Evolutionary conservation across 2,888 invertebrate species (phyloP).

Genomic region (Leptogaster cylindrica): DNA sequence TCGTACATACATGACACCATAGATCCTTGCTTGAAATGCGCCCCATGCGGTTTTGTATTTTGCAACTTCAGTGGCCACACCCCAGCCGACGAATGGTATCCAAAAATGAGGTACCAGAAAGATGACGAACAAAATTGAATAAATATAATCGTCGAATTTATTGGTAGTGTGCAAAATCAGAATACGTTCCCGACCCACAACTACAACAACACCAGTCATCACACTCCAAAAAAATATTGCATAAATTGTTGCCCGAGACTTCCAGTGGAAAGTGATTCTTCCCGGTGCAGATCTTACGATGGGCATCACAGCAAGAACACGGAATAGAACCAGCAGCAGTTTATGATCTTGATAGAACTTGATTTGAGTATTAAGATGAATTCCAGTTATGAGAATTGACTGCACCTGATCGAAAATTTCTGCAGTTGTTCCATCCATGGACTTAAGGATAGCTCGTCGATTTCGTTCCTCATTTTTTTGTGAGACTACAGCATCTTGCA

Average conservation of each 20-base stretch:
- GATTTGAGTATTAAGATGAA: background rate
- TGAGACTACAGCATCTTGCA: conserved; percentile 17
- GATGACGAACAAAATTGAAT: conserved; percentile 71
- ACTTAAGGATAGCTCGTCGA: conserved; percentile 43
- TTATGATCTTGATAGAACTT: conserved; percentile 72
- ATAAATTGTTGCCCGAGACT: conserved; percentile 69
- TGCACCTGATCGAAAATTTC: conserved; percentile 49
- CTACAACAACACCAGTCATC: conserved; percentile 66
- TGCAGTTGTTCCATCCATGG: conserved; percentile 48
- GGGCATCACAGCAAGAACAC: conserved; percentile 72
- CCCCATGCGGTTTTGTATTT: conserved; percentile 74
- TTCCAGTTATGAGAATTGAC: background rate
- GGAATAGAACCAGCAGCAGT: conserved; percentile 67
- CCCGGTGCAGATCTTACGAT: conserved; percentile 66
- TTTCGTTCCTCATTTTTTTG: conserved; percentile 6
- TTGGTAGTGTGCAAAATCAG: conserved; percentile 68
- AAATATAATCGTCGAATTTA: conserved; percentile 74
- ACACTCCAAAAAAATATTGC: conserved; percentile 70
- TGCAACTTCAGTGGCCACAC: conserved; percentile 71
- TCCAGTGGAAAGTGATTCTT: conserved; percentile 70
- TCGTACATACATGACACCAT: no score
- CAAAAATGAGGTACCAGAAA: conserved; percentile 74
- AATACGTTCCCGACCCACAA: conserved; percentile 69
- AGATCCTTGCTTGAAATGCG: conserved; percentile 66
- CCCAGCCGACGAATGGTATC: conserved; percentile 73